These are phyloP conservation scores for Aphelenchoides avenae DNA, from an alignment of 1,140 invertebrate genomes.

Conservation along the genomic window DNA sequence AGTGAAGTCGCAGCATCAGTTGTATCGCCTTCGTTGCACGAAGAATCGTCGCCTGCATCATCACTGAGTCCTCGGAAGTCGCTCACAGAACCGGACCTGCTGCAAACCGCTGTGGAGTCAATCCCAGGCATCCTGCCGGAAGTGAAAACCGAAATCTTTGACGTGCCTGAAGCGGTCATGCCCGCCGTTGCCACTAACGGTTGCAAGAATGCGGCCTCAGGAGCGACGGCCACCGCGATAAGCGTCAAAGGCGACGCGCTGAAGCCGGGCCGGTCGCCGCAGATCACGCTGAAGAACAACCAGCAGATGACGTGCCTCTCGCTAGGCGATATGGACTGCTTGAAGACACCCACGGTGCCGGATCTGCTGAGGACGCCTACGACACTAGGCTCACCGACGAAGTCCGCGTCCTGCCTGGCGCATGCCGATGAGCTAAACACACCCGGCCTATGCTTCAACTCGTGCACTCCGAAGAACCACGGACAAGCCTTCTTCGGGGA, in stretches of 20 bases:
- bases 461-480: constrained; percentile 46
- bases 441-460: constrained; percentile 46
- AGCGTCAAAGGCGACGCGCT: constrained; percentile 11
- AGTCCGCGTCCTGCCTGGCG: constrained; percentile 19
- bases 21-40: too few species aligned
- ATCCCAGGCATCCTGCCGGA: too few species aligned
- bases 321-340: constrained; percentile 42
- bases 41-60: too few species aligned
- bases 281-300: constrained; percentile 25
- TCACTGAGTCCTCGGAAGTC: too few species aligned
- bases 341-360: constrained; percentile 49
- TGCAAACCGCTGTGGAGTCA: too few species aligned
- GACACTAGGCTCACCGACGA: constrained; percentile 36
- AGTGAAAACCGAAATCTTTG: too few species aligned
- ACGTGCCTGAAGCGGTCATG: too few species aligned
- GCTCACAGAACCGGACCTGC: too few species aligned
- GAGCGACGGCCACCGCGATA: too few species aligned
- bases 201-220: too few species aligned
- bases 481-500: constrained; percentile 57
- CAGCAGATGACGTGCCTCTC: constrained; percentile 41
- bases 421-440: constrained; percentile 51
- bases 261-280: constrained; percentile 10
- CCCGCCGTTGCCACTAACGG: too few species aligned
- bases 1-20: too few species aligned
- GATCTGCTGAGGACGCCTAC: constrained; percentile 49